Conservation (phyloP, 2,888 invertebrate species). For the Troides aeacus region DNA sequence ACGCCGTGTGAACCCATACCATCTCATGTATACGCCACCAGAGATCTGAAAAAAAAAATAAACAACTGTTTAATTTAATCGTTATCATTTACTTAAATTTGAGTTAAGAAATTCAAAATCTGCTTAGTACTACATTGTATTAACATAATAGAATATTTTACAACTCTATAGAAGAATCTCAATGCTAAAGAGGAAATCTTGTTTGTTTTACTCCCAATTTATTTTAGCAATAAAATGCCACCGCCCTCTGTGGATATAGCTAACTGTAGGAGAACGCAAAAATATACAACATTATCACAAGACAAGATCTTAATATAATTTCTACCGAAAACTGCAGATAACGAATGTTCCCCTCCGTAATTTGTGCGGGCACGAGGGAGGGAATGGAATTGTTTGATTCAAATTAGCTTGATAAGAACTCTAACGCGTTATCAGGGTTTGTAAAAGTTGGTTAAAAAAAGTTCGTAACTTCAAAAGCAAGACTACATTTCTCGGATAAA, state of each 20-base stretch:
- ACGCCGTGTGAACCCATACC: slow-evolving; percentile 76
- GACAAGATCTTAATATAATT: slow-evolving; percentile 76
- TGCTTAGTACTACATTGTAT: background rate
- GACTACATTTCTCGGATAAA: background rate
- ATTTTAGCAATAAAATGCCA: slow-evolving; percentile 64
- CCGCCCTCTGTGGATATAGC: slow-evolving; percentile 54
- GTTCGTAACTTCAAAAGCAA: background rate
- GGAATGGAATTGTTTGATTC: slow-evolving; percentile 73
- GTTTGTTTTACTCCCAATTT: slow-evolving; percentile 64
- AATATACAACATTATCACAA: slow-evolving; percentile 70
- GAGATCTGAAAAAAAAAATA: slow-evolving; percentile 58
- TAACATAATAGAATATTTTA: background rate
- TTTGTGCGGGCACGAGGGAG: slow-evolving; percentile 53
- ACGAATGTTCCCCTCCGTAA: slow-evolving; percentile 69
- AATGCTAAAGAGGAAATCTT: slow-evolving; percentile 57
- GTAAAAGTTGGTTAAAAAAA: background rate
- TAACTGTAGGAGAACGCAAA: slow-evolving; percentile 56
- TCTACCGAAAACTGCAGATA: slow-evolving; percentile 73
- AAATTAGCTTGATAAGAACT: slow-evolving; percentile 73
- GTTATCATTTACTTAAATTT: background rate
- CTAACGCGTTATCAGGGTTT: slow-evolving; percentile 46
- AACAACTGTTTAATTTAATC: slow-evolving; percentile 19
- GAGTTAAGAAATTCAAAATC: background rate
- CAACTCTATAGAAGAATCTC: slow-evolving; percentile 48
- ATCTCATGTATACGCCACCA: slow-evolving; percentile 74